Evolutionary conservation across 2,888 invertebrate genomes (phyloP).

Genomic region (Caenorhabditis sp.): DNA sequence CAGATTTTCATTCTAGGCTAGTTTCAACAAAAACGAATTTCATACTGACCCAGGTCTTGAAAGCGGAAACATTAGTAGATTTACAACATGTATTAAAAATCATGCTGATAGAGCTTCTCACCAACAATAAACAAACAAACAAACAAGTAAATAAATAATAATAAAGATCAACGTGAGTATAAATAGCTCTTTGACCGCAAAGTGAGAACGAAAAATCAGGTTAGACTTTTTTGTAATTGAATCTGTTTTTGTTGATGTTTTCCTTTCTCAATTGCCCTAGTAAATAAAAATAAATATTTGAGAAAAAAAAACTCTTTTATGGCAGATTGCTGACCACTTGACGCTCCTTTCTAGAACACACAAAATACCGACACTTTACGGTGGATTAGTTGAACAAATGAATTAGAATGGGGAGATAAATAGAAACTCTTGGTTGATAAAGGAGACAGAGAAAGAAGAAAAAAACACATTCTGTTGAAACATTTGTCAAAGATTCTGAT

Average conservation of each 20-base stretch:
- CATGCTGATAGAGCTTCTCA: too few relatives aligned
- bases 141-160: too few relatives aligned
- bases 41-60: too few relatives aligned
- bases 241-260: neutral
- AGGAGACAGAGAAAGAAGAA: neutral
- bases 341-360: neutral
- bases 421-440: neutral
- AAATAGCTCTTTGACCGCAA: neutral
- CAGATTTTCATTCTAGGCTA: too few relatives aligned
- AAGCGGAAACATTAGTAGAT: too few relatives aligned
- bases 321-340: neutral
- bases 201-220: neutral
- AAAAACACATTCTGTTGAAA: too few relatives aligned
- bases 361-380: neutral
- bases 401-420: constrained; percentile 1
- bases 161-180: neutral
- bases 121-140: neutral
- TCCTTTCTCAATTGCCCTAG: neutral
- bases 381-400: neutral
- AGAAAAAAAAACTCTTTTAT: neutral
- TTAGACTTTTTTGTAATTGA: neutral
- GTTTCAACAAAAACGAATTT: too few relatives aligned
- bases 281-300: neutral
- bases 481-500: too few relatives aligned
- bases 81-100: too few relatives aligned